A percentile compares a stretch with the other conserved stretches of the same genome.
phyloP scores from a whole-genome alignment of 2,797 vertebrate genomes.

The Gambusia yucatana region DNA sequence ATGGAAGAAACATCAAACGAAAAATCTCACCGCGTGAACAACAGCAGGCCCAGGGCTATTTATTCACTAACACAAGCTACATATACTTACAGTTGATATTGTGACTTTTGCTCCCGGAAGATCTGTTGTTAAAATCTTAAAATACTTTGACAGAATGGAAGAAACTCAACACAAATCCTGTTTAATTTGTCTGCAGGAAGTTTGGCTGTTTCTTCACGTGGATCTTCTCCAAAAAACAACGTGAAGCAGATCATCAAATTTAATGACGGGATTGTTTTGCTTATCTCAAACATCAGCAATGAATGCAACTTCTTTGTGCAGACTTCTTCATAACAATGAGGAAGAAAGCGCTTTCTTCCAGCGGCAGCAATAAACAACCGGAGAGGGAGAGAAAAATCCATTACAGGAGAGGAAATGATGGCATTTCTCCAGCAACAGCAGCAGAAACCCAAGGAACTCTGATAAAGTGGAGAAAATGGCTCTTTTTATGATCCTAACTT shows the following conservation, averaged over 20 bases:
- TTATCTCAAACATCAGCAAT: slow-evolving; percentile 8
- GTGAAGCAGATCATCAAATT: slow-evolving; percentile 13
- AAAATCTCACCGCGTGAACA: slow-evolving; percentile 22
- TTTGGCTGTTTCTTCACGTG: not conserved
- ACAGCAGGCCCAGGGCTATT: slow-evolving; percentile 8
- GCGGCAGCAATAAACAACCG: slow-evolving; percentile 26
- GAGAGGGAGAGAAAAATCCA: slow-evolving; percentile 28
- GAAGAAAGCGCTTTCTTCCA: slow-evolving; percentile 11
- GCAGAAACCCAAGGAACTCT: not conserved
- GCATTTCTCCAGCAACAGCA: slow-evolving; percentile 29
- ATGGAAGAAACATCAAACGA: slow-evolving; percentile 19
- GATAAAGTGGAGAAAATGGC: slow-evolving; percentile 17
- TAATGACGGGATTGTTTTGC: slow-evolving; percentile 11
- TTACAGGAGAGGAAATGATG: slow-evolving; percentile 26
- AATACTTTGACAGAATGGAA: not conserved
- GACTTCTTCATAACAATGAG: slow-evolving; percentile 4
- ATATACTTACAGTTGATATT: not conserved
- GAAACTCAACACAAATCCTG: not conserved
- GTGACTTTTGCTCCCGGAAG: slow-evolving; percentile 14
- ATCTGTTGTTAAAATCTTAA: not conserved
- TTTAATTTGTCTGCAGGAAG: not conserved
- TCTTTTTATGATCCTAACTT: slow-evolving; percentile 17
- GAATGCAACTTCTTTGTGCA: slow-evolving; percentile 26
- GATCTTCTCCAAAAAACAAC: slow-evolving; percentile 22
- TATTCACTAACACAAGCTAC: slow-evolving; percentile 4